These are phyloP conservation scores for Galendromus occidentalis DNA, from an alignment of 1,140 invertebrate genomes.

Conservation along the genomic window DNA sequence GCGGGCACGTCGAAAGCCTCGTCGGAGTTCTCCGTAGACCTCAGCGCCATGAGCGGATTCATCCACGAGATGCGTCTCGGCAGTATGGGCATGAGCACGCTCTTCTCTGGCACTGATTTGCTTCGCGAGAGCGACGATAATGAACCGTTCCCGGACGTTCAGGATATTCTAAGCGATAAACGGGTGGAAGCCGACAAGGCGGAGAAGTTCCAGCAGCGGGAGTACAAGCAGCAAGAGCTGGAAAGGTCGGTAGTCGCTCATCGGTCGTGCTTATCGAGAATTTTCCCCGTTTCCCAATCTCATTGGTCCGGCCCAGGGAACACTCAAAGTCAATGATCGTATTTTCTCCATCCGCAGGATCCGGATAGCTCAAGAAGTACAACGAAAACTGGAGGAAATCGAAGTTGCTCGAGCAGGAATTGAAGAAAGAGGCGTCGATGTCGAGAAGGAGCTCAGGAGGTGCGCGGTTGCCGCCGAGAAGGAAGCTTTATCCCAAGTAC, in stretches of 20 bases:
- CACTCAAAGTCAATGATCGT: too few relatives aligned
- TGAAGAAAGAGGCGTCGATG: conserved; percentile 51
- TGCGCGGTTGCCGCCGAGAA: conserved; percentile 38
- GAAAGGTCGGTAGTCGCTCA: conserved; percentile 51
- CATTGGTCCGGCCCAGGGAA: too few relatives aligned
- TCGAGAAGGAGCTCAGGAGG: conserved; percentile 60
- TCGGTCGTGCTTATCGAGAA: too few relatives aligned
- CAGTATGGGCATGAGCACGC: background rate
- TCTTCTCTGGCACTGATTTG: conserved; percentile 5
- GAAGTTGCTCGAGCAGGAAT: conserved; percentile 60
- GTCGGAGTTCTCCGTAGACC: background rate
- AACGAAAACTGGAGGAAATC: conserved; percentile 61
- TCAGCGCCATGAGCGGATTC: background rate
- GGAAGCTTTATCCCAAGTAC: conserved; percentile 51
- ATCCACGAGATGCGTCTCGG: background rate
- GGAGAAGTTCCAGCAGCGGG: conserved; percentile 29
- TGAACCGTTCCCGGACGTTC: conserved; percentile 2
- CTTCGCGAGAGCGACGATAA: conserved; percentile 4
- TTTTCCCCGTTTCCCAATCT: too few relatives aligned
- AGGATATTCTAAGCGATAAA: background rate
- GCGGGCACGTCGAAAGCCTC: background rate
- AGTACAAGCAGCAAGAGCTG: conserved; percentile 48
- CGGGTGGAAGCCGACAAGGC: conserved; percentile 21
- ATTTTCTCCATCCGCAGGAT: conserved; percentile 25
- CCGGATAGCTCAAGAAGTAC: conserved; percentile 67